Conservation (phyloP, 2,113 vertebrate genomes). For the Chiloscyllium plagiosum region DNA sequence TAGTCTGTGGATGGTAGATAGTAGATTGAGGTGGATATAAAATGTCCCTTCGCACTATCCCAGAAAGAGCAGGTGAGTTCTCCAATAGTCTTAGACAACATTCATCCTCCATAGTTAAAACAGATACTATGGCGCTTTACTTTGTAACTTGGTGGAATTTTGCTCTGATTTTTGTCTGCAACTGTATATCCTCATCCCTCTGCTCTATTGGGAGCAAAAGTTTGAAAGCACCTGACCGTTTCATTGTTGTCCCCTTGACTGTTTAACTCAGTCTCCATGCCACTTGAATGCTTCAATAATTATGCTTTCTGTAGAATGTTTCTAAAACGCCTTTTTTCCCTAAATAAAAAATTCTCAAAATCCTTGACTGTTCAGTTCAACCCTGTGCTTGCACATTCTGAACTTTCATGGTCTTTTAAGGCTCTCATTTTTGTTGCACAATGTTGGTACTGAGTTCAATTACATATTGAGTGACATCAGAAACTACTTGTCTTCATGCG, state of each 20-base stretch:
- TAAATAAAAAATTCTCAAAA: neutral
- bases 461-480: neutral
- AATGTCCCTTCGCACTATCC: neutral
- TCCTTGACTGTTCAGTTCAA: neutral
- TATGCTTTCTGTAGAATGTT: neutral
- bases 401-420: neutral
- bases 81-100: neutral
- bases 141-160: neutral
- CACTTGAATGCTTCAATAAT: neutral
- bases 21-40: neutral
- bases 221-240: neutral
- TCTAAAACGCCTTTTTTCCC: neutral
- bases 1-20: neutral
- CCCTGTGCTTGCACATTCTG: neutral
- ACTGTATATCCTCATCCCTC: neutral
- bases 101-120: neutral
- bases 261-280: neutral
- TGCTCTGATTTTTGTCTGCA: neutral
- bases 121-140: neutral
- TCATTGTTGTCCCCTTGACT: neutral
- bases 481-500: neutral
- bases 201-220: neutral
- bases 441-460: neutral
- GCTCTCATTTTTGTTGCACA: neutral
- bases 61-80: neutral